Base-by-base conservation (phyloP, 1,140 invertebrate species). In the Cylas formicarius region DNA sequence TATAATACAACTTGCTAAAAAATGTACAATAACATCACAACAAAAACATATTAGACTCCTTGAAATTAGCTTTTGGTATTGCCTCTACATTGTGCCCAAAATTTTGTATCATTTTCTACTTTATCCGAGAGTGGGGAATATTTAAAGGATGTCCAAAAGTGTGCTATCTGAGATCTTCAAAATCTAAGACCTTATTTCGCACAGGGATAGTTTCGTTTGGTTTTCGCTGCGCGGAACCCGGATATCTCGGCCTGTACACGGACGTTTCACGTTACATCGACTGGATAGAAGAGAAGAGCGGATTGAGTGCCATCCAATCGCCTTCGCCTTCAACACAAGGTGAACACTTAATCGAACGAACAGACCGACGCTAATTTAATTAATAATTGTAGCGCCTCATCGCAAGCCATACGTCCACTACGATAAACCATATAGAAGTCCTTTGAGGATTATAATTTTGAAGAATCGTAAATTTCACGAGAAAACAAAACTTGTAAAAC, bases 181-280 rank as follows among this genome's bases (percentile, higher is more conserved):
- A n/a, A n/a, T n/a, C n/a, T n/a, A n/a, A n/a, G n/a, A n/a, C n/a
- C n/a, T n/a, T n/a, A n/a, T n/a, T 11, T 17, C 21, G 11, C 4
- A 78, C 77, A 29, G 80, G 80, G 0, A 67, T 84, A 11, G 79
- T 78, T 1, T 81, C 80, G 6, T 82, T 79, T 54, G 80, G 78
- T 1, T 70, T 69, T 35, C 62, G 62, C 4, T 82, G 80, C 54
- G 78, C 71, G 0, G 52, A 67, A 6, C 63, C 65, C 1, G 62
- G 69, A 11, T 58, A 63, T 17, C 76, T 81, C 0, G 79, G 77
- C 0, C 69, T 85, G 6, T 85, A 85, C 50, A 83, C 81, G 0
- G 66, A 80, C 20, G 73, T 84, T 0, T 74, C 77, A 1, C 68
- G 73, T 14, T 84, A 77, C 55, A 38, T 84, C 10, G 71, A 76